Evolutionary conservation across 2,888 invertebrate species (phyloP).

Genomic region (Perizoma flavofasciatum): DNA sequence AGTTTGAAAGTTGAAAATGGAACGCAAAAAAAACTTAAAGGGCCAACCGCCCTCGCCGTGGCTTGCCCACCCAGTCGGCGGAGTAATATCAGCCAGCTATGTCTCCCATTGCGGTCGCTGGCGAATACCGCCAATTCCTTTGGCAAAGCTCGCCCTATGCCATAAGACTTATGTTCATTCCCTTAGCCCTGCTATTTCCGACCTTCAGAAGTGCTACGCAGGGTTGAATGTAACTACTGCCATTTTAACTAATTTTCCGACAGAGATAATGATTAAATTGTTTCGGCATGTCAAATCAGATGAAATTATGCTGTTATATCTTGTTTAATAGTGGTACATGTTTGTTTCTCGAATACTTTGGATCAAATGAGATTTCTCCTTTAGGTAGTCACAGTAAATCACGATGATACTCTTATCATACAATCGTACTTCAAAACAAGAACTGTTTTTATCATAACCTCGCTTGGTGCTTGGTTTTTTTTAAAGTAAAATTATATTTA

Average conservation of each 20-base stretch:
- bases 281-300: conserved; percentile 84
- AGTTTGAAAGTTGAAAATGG: conserved; percentile 68
- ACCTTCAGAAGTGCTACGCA: conserved; percentile 48
- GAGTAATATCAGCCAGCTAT: conserved; percentile 61
- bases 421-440: too few species aligned
- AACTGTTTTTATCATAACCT: too few species aligned
- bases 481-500: too few species aligned
- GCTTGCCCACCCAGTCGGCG: conserved; percentile 78
- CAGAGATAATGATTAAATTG: conserved; percentile 82
- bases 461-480: too few species aligned
- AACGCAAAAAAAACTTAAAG: conserved; percentile 65
- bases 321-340: conserved; percentile 77
- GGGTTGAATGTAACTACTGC: conserved; percentile 42
- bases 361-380: conserved; percentile 71
- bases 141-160: conserved; percentile 59
- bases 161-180: conserved; percentile 60
- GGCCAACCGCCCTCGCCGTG: conserved; percentile 65
- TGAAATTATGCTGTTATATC: conserved; percentile 83
- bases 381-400: conserved; percentile 15
- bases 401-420: too few species aligned
- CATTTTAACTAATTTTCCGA: conserved; percentile 62
- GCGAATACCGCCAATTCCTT: conserved; percentile 83
- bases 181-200: conserved; percentile 39
- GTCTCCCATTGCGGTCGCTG: conserved; percentile 71
- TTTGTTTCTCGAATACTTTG: conserved; percentile 68